A percentile compares a stretch with the other conserved stretches of the same genome.
phyloP scores from a whole-genome alignment of 1,140 invertebrate genomes.

The Drosophila sproati region DNA sequence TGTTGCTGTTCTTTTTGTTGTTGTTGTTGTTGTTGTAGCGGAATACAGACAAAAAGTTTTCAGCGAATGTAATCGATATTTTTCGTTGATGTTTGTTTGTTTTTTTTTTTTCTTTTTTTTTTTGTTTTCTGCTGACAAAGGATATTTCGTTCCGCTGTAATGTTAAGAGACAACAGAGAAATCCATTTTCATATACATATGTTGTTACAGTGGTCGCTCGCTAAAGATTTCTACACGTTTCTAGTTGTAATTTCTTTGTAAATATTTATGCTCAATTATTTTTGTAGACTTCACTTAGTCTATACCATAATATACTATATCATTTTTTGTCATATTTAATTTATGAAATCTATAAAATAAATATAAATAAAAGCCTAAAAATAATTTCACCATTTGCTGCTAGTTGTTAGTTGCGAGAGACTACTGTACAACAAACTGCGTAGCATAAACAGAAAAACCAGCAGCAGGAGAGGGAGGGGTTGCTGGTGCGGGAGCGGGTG shows the following conservation, averaged over 20 bases:
- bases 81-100: conserved; percentile 14
- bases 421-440: neutral
- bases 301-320: no score
- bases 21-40: conserved; percentile 1
- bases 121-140: conserved; percentile 39
- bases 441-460: conserved; percentile 1
- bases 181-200: conserved; percentile 12
- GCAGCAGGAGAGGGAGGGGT: neutral
- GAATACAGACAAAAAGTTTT: conserved; percentile 36
- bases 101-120: neutral
- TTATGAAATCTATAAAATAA: no score
- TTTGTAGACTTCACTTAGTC: no score
- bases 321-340: no score
- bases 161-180: neutral
- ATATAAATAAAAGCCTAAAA: no score
- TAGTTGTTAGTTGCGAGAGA: no score
- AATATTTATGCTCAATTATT: no score
- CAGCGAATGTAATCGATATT: conserved; percentile 58
- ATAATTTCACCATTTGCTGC: no score
- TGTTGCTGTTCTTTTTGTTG: neutral
- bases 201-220: neutral
- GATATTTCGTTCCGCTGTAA: conserved; percentile 29
- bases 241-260: no score
- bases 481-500: neutral
- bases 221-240: neutral